phyloP scores from a whole-genome alignment of 1,140 invertebrate species.

The Zaprionus africanus region DNA sequence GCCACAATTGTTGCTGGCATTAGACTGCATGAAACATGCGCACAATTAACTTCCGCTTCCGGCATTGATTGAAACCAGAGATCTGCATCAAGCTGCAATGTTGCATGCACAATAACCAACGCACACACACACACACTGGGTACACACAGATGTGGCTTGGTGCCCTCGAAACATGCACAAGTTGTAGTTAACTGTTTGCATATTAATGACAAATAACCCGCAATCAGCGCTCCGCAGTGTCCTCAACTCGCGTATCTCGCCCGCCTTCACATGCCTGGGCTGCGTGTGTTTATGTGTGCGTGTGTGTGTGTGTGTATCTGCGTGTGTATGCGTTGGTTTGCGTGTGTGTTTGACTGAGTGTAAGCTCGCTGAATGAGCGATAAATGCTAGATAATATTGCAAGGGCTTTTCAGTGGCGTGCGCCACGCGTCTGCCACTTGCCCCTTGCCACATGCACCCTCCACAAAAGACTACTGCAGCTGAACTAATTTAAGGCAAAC shows the following conservation, averaged over 20 bases:
- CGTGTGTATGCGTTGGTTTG: conserved; percentile 3
- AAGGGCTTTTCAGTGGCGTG: conserved; percentile 39
- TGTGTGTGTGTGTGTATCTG: conserved; percentile 18
- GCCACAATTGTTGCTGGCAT: conserved; percentile 45
- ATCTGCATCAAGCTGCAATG: conserved; percentile 32
- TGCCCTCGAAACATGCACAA: conserved; percentile 19
- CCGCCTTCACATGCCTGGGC: neutral
- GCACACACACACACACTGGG: conserved; percentile 22
- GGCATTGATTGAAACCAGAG: conserved; percentile 68
- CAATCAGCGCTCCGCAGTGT: conserved; percentile 50
- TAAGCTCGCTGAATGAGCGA: conserved; percentile 51
- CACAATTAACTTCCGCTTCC: conserved; percentile 79
- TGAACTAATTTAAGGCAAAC: conserved; percentile 55
- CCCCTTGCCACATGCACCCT: neutral
- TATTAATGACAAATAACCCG: conserved; percentile 77
- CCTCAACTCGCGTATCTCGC: neutral
- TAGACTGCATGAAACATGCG: conserved; percentile 61
- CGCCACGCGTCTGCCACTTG: neutral
- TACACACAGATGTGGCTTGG: conserved; percentile 6
- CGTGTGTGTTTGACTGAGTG: conserved; percentile 1
- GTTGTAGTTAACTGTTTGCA: conserved; percentile 74
- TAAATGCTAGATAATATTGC: conserved; percentile 74
- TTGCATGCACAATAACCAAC: conserved; percentile 41
- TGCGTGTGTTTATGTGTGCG: conserved; percentile 13
- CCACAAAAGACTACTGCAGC: conserved; percentile 5